Base-by-base conservation (phyloP, 1,140 invertebrate genomes). In the Lethocerus indicus region DNA sequence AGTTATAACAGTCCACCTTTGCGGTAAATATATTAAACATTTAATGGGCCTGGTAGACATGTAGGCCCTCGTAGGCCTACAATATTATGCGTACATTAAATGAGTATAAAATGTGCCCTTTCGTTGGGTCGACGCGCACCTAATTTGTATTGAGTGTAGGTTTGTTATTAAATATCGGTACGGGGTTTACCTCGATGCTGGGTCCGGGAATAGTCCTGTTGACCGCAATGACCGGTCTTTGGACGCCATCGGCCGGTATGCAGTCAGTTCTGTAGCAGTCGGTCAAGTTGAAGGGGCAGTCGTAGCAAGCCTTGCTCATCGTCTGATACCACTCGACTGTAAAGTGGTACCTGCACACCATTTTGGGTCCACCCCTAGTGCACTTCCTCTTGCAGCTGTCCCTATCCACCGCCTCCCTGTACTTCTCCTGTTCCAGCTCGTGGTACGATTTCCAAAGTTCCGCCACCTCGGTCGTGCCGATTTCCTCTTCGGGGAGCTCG, bases 191-290 rank as follows among this genome's bases (percentile, higher is more conserved):
- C 69, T 90, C 78, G 35, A 94, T 80, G 1, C 72, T 60, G 7
- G 88, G 88, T 48, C 88, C 88, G 1, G 89, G 89, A 66, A 93
- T 72, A 67, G 81, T 79, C 46, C 87, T 74, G 66, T 93, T 92
- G 3, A 90, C 75, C 0, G 84, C 78, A 2, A 81, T 73, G 16
- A 93, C 63, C 1, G 78, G 67, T 53, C 87, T 70, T 23, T 72
- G 69, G 5, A 81, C 66, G 0, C 89, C 89, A 63, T 93, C 85
- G 4, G 76, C 84, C 3, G 83, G 68, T 45, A 92, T 73, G 59
- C 89, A 94, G 57, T 92, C 79, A 1, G 73, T 72, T 29, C 79
- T 66, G 36, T 67, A 69, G 59, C 89, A 94, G 60, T 93, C 85
- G 0, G 74, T 75, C 0, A 65, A 55, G 58, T 86, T 84, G 27